These are phyloP conservation scores for Datnioides undecimradiatus DNA, from an alignment of 2,113 vertebrate species.

Conservation along the genomic window DNA sequence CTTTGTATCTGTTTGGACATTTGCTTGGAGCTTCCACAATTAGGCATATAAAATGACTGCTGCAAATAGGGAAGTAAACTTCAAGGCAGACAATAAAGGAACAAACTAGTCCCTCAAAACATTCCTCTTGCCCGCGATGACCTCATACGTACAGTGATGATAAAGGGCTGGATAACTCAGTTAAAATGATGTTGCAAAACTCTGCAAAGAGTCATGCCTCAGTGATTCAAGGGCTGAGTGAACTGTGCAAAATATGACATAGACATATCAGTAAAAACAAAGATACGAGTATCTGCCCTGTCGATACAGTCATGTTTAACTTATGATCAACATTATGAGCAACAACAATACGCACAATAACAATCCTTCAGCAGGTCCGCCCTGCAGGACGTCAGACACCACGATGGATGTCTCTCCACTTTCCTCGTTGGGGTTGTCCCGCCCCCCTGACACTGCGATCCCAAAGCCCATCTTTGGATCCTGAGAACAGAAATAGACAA, in stretches of 20 bases:
- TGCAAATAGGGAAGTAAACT: background rate
- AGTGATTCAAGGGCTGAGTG: background rate
- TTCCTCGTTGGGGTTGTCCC: constrained; percentile 97
- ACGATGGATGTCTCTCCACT: constrained; percentile 94
- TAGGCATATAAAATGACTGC: background rate
- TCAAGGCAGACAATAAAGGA: background rate
- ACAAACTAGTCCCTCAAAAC: background rate
- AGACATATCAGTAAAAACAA: no score
- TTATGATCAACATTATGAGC: background rate
- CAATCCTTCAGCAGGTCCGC: constrained; percentile 94
- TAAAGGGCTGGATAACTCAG: background rate
- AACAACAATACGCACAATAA: constrained; percentile 88
- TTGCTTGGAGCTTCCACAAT: background rate
- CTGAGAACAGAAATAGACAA: constrained; percentile 69
- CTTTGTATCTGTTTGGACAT: background rate
- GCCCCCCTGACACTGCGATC: constrained; percentile 96
- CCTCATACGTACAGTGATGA: background rate
- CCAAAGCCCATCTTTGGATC: constrained; percentile 98
- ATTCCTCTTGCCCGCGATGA: background rate
- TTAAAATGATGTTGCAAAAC: background rate
- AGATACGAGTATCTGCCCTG: background rate
- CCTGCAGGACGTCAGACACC: constrained; percentile 94
- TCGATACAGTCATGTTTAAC: background rate
- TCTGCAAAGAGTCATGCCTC: background rate
- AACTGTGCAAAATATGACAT: no score